Percentiles rank a stretch among this genome's conserved stretches.
These are phyloP conservation scores for Thamnophis elegans DNA, from an alignment of 2,797 vertebrate genomes.

Conservation along the genomic window DNA sequence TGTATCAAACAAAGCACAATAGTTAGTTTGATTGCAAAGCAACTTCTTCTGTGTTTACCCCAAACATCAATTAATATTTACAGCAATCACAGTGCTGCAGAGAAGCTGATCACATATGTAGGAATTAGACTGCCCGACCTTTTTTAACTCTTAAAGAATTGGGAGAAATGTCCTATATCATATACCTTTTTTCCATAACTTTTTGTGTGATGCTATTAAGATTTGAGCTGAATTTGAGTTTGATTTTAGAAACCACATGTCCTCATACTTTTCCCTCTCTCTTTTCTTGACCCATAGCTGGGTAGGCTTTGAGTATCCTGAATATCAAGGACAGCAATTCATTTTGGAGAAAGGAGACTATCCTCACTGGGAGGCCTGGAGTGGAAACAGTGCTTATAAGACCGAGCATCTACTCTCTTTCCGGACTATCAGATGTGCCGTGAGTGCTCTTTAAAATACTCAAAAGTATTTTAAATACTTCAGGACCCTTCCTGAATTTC, in stretches of 20 bases:
- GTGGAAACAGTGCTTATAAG: conserved; percentile 90
- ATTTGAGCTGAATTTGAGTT: not conserved
- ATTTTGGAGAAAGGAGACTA: conserved; percentile 97
- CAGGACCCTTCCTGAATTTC: not conserved
- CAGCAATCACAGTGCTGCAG: not conserved
- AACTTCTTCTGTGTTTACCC: not conserved
- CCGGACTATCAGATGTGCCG: conserved; percentile 88
- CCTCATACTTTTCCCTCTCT: not conserved
- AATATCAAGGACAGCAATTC: conserved; percentile 97
- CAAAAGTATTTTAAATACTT: not conserved
- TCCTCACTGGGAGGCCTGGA: conserved; percentile 92
- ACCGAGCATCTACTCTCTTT: conserved; percentile 95
- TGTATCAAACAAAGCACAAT: not conserved
- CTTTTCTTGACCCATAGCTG: conserved; percentile 72
- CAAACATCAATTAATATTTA: not conserved
- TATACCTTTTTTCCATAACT: not conserved
- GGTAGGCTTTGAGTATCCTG: conserved; percentile 92
- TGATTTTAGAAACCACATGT: not conserved
- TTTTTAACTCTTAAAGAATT: not conserved
- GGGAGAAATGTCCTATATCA: not conserved
- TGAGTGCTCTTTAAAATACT: conserved; percentile 69
- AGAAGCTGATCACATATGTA: not conserved
- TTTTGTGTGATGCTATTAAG: not conserved
- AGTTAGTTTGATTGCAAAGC: not conserved
- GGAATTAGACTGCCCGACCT: not conserved